Evolutionary conservation across 2,797 vertebrate species (phyloP).

Genomic region (Fistularia commersonii): DNA sequence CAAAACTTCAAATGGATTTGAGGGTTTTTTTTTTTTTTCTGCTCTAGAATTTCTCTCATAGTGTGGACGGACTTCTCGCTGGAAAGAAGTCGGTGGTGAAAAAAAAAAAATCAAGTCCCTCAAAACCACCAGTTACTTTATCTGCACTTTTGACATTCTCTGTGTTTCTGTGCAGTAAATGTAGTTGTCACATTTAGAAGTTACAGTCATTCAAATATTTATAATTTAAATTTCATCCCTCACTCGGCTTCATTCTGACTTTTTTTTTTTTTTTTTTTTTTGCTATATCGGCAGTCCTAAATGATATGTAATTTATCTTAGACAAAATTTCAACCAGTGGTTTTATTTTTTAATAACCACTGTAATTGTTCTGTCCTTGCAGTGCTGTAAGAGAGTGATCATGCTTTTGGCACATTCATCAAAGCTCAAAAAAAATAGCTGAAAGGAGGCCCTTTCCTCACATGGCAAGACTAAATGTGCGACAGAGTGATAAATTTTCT

Average conservation of each 20-base stretch:
- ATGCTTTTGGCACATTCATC: conserved; percentile 87
- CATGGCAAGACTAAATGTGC: conserved; percentile 87
- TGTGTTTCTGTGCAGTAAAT: conserved; percentile 12
- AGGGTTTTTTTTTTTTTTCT: conserved; percentile 5
- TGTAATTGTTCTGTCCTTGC: conserved; percentile 78
- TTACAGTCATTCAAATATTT: conserved; percentile 22
- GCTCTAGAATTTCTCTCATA: conserved; percentile 24
- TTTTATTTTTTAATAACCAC: conserved; percentile 72
- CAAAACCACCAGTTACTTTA: conserved; percentile 6
- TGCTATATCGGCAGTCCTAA: conserved; percentile 41
- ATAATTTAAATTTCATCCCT: conserved; percentile 19
- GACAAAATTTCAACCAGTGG: conserved; percentile 64
- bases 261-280: conserved; percentile 50
- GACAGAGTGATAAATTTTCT: conserved; percentile 99
- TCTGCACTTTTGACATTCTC: too few relatives aligned
- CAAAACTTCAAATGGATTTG: conserved; percentile 59
- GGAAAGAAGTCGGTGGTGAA: conserved; percentile 35
- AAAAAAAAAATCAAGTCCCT: too few relatives aligned
- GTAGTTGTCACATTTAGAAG: conserved; percentile 33
- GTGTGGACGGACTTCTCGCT: conserved; percentile 32
- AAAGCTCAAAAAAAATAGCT: conserved; percentile 77
- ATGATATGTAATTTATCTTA: conserved; percentile 68
- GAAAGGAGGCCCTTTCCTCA: conserved; percentile 71
- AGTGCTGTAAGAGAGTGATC: conserved; percentile 74
- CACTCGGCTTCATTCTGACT: conserved; percentile 18